Base-by-base conservation (phyloP, 2,888 invertebrate species). In the Anaspis maculata region DNA sequence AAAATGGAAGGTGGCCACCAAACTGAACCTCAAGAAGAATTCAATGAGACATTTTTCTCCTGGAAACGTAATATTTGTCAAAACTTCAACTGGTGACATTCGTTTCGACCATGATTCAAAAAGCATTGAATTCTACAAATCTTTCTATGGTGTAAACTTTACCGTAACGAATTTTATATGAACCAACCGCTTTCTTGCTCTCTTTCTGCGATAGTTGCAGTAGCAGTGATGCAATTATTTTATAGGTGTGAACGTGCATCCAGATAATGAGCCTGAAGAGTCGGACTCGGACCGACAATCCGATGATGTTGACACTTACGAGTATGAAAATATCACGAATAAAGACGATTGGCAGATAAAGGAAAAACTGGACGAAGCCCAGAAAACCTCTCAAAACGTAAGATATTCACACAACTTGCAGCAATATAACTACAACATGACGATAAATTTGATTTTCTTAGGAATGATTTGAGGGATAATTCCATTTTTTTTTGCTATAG, bases 1-100 rank as follows among this genome's bases (percentile, higher is more conserved):
- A 76, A 79, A 44, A 61, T 83, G 32, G 76, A 76, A 10, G 34
- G 27, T n/a, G n/a, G 50, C n/a, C n/a, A n/a, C n/a, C n/a, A n/a
- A n/a, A n/a, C n/a, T n/a, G 52, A 12, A 49, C 15, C 46, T 46
- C 16, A 30, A 36, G 48, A 44, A 13, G 62, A 66, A 24, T 59
- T 61, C 60, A 71, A 46, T 45, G 71, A 54, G 45, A 43, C 39
- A 46, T 54, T 42, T 32, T 41, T 44, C 35, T 56, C 54, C 39
- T 61, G 62, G 61, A 66, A 64, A 64, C 62, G 64, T 66, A 67
- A 66, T 46, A 30, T 33, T 6, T 21, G 15, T 11, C n/a, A n/a
- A n/a, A n/a, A n/a, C n/a, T n/a, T n/a, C n/a, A n/a, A n/a, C n/a
- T n/a, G n/a, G n/a, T n/a, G n/a, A n/a, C n/a, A n/a, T n/a, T n/a